Evolutionary conservation across 2,888 invertebrate genomes (phyloP).

Genomic region (Euclidia mi): DNA sequence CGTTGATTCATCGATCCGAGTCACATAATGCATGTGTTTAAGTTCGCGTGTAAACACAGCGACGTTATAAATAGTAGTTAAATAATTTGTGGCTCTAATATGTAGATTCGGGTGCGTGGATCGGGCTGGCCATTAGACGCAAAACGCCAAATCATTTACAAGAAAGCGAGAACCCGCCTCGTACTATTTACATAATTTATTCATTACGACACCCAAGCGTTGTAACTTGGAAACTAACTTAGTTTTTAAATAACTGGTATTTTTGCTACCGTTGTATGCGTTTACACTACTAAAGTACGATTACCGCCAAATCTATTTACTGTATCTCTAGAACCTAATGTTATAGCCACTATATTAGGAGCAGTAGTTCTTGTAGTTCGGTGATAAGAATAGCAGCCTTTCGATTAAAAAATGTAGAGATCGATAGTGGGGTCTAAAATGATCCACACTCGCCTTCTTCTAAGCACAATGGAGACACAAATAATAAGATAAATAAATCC

Average conservation of each 20-base stretch:
- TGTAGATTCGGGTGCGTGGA: conserved; percentile 74
- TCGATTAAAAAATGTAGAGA: too few relatives aligned
- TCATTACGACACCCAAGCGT: conserved; percentile 64
- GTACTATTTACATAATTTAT: conserved; percentile 89
- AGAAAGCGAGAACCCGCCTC: conserved; percentile 86
- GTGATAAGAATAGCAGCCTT: too few relatives aligned
- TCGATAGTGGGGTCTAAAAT: too few relatives aligned
- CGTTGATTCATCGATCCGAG: conserved; percentile 15
- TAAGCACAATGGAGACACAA: too few relatives aligned
- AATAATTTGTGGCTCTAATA: conserved; percentile 82
- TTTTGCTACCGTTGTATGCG: too few relatives aligned
- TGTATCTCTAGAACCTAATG: too few relatives aligned
- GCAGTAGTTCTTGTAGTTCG: too few relatives aligned
- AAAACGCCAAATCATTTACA: conserved; percentile 88
- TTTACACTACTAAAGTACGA: too few relatives aligned
- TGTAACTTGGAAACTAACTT: conserved; percentile 59
- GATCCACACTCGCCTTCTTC: too few relatives aligned
- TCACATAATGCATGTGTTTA: conserved; percentile 16
- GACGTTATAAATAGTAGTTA: conserved; percentile 76
- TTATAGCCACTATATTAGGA: too few relatives aligned
- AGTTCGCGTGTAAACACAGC: conserved; percentile 68
- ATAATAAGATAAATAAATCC: too few relatives aligned
- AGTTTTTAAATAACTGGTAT: neutral
- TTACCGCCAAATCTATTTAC: too few relatives aligned
- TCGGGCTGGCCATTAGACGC: conserved; percentile 75